phyloP scores from a whole-genome alignment of 2,888 invertebrate species.

The Xylota sylvarum region DNA sequence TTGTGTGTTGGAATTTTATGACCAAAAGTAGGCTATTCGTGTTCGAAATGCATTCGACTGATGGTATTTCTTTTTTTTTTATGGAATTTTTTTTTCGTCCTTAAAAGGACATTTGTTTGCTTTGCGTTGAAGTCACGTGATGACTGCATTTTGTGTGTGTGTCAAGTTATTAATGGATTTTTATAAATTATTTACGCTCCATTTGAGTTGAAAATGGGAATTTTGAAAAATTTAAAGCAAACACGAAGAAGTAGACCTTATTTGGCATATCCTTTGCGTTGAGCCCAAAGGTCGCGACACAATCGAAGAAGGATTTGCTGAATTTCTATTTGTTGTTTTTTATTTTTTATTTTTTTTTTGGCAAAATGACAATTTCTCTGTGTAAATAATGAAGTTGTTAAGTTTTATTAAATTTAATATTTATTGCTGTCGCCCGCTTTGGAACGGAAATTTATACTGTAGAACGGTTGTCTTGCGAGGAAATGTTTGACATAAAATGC shows the following conservation, averaged over 20 bases:
- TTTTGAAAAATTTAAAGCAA: slow-evolving; percentile 10
- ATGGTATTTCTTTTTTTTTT: neutral
- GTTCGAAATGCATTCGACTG: slow-evolving; percentile 42
- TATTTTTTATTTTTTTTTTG: slow-evolving; percentile 23
- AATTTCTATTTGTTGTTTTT: too few relatives aligned
- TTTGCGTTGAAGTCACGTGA: slow-evolving; percentile 12
- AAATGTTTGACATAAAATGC: slow-evolving; percentile 66
- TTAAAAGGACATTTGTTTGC: slow-evolving; percentile 34
- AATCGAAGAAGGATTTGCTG: slow-evolving; percentile 28
- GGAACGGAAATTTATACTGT: slow-evolving; percentile 9
- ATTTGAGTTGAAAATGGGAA: slow-evolving; percentile 32
- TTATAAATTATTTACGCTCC: slow-evolving; percentile 42
- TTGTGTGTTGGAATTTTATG: slow-evolving; percentile 28
- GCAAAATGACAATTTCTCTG: slow-evolving; percentile 55
- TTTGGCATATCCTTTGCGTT: slow-evolving; percentile 5
- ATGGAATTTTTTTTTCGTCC: slow-evolving; percentile 30
- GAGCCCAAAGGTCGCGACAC: slow-evolving; percentile 25
- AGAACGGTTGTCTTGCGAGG: slow-evolving; percentile 26
- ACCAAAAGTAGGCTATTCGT: slow-evolving; percentile 20
- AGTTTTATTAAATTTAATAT: slow-evolving; percentile 70
- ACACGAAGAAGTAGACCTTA: neutral
- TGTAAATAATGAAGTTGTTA: slow-evolving; percentile 65
- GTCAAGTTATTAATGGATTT: neutral
- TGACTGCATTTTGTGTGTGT: slow-evolving; percentile 8
- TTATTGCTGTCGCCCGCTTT: slow-evolving; percentile 53